Evolutionary conservation across 2,888 invertebrate genomes (phyloP), one percentile per base, ranked within the genome.

Genomic region (Sialis lutaria): DNA sequence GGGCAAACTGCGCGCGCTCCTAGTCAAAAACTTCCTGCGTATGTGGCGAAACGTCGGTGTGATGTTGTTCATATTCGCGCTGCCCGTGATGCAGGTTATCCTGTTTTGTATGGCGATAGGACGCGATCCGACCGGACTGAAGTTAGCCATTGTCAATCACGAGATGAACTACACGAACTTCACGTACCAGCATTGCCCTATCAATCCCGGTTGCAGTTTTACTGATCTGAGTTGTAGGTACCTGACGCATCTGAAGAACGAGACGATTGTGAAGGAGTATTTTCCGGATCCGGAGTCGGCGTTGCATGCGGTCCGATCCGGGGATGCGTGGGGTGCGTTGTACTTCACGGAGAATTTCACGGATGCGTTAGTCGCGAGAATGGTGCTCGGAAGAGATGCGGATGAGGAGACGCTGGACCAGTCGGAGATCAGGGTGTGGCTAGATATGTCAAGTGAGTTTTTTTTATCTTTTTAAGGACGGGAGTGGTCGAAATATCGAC

Each of bases 21-120:
- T 90, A 52, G 81, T 82, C 60, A 90, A 91, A 72, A 90, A 90
- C 67, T 88, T 90, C 70, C 68, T 90, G 44, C 72, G 87, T 33
- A 89, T 90, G 87, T 89, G 89, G 88, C 72, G 90, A 44, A 90
- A 90, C 65, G 86, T 90, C 50, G 89, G 89, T 40, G 87, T 92
- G 51, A 87, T 93, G 83, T 69, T 91, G 59, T 93, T 93, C 67
- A 89, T 92, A 59, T 92, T 92, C 64, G 86, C 89, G 34, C 67
- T 92, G 56, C 92, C 92, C n/a, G 87, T 89, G 32, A 83, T 92
- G 79, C 90, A 92, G 69, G 90, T 92, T 50, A 86, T 91, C 48
- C 76, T 93, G 49, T 92, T 92, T 73, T 92, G 92, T 62, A 67
- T 91, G 63, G 92, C 92, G 49, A 91, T 90, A 53, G 90, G 90